Conservation (phyloP, 2,888 invertebrate genomes). For the Latheticus oryzae region DNA sequence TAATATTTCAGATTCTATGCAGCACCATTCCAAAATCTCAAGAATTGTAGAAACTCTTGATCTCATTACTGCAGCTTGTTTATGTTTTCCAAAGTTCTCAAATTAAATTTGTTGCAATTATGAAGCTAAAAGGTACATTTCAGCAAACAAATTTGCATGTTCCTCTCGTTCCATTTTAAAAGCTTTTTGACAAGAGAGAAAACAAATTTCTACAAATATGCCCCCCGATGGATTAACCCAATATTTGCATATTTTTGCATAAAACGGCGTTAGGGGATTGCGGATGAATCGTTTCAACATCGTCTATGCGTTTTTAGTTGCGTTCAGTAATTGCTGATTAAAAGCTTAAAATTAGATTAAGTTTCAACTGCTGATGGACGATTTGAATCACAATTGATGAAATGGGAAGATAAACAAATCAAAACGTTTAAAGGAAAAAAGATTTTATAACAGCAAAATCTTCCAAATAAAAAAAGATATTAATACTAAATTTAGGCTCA, state of each 20-base stretch:
- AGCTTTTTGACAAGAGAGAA: slow-evolving; percentile 38
- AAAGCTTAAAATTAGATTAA: slow-evolving; percentile 36
- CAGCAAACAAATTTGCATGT: slow-evolving; percentile 42
- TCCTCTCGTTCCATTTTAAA: slow-evolving; percentile 34
- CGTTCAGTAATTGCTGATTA: slow-evolving; percentile 41
- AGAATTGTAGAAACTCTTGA: no score
- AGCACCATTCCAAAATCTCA: no score
- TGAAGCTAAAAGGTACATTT: slow-evolving; percentile 40
- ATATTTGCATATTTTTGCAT: slow-evolving; percentile 46
- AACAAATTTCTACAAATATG: slow-evolving; percentile 43
- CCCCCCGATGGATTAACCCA: slow-evolving; percentile 39
- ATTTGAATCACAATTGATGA: slow-evolving; percentile 25
- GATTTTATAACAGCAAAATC: neutral
- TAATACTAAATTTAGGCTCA: slow-evolving; percentile 32
- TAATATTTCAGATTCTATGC: no score
- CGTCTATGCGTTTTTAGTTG: slow-evolving; percentile 37
- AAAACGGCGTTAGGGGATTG: slow-evolving; percentile 38
- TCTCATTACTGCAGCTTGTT: slow-evolving; percentile 35
- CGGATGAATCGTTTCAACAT: slow-evolving; percentile 38
- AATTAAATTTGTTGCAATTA: slow-evolving; percentile 43
- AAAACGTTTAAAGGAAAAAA: slow-evolving; percentile 3
- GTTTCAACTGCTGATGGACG: slow-evolving; percentile 17
- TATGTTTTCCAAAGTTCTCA: slow-evolving; percentile 41
- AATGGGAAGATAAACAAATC: slow-evolving; percentile 10
- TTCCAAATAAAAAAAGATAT: no score